Conservation (phyloP, 2,797 vertebrate genomes). For the Lepus townsendii region DNA sequence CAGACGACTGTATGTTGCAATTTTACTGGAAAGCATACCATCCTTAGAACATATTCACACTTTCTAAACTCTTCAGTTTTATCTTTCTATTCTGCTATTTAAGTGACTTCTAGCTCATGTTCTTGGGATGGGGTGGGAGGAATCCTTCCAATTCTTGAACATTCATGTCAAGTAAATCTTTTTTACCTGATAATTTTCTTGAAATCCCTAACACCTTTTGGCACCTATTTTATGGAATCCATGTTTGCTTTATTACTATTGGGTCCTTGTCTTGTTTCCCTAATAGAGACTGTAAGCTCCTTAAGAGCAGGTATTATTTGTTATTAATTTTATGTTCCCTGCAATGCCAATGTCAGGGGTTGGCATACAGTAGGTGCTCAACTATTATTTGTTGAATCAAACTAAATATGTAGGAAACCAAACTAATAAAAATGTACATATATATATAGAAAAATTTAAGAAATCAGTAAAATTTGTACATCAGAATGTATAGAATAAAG, state of each 20-base stretch:
- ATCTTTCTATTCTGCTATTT: not conserved
- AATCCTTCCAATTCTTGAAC: not conserved
- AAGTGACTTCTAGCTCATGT: conserved; percentile 37
- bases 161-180: not conserved
- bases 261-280: conserved; percentile 14
- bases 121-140: not conserved
- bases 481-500: conserved; percentile 73
- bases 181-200: conserved; percentile 31
- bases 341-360: conserved; percentile 18
- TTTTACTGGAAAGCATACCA: conserved; percentile 3
- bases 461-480: conserved; percentile 68
- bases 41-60: not conserved
- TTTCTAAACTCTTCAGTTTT: conserved; percentile 45
- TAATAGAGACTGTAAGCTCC: conserved; percentile 73
- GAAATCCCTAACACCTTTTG: conserved; percentile 27
- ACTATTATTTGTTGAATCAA: conserved; percentile 68
- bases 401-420: conserved; percentile 58
- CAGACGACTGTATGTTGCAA: not conserved
- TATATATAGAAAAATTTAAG: conserved; percentile 12
- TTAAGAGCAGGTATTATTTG: conserved; percentile 61
- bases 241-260: conserved; percentile 52
- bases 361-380: conserved; percentile 70
- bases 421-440: conserved; percentile 57
- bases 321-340: conserved; percentile 59
- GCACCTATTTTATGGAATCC: conserved; percentile 33